These are phyloP conservation scores for Acleris holmiana DNA, from an alignment of 2,888 invertebrate genomes.

Conservation along the genomic window DNA sequence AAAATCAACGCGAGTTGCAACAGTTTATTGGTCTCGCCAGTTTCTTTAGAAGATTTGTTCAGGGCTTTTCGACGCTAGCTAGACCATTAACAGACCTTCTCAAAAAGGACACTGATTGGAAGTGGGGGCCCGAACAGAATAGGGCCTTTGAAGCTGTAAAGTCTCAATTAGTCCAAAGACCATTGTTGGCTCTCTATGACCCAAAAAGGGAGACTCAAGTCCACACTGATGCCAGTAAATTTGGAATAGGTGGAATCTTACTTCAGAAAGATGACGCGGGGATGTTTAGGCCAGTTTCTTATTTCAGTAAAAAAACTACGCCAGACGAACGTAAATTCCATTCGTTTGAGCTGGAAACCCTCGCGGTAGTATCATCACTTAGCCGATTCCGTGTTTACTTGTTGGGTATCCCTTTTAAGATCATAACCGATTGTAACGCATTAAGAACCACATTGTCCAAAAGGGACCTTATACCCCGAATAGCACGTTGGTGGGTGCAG, in stretches of 20 bases:
- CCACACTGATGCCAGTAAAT: conserved; percentile 52
- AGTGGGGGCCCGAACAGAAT: neutral
- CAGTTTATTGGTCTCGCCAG: conserved; percentile 6
- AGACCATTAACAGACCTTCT: neutral
- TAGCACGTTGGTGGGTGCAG: too few relatives aligned
- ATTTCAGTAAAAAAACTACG: conserved; percentile 14
- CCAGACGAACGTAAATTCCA: conserved; percentile 10
- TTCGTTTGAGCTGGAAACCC: neutral
- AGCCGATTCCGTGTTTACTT: neutral
- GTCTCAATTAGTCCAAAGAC: conserved; percentile 15
- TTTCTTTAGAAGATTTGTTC: conserved; percentile 1
- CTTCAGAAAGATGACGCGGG: conserved; percentile 32
- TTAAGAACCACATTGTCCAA: neutral
- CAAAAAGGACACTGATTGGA: neutral
- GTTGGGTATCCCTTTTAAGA: neutral
- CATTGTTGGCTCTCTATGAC: conserved; percentile 46
- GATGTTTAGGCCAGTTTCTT: conserved; percentile 12
- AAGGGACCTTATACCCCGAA: neutral
- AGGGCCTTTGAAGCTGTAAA: neutral
- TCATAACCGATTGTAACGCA: conserved; percentile 5
- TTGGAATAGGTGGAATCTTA: conserved; percentile 50
- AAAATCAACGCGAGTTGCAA: neutral
- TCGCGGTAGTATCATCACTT: neutral
- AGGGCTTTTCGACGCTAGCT: neutral
- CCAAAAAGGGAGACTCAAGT: conserved; percentile 42